These are phyloP conservation scores for Lycaena phlaeas DNA, from an alignment of 2,888 invertebrate species.

Conservation along the genomic window DNA sequence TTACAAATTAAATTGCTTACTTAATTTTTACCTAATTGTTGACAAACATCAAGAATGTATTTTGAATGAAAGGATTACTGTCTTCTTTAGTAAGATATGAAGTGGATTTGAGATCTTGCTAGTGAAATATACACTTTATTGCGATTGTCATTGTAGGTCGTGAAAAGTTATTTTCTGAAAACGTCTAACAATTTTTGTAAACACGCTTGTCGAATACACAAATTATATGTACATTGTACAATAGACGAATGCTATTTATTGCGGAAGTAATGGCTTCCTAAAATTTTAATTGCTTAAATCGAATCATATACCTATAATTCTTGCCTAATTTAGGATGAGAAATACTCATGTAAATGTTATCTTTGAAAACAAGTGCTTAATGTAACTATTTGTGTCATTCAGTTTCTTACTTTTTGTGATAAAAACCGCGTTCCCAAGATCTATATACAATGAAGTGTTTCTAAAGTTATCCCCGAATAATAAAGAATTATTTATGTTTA, in stretches of 20 bases:
- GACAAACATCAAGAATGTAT: conserved; percentile 37
- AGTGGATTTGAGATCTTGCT: conserved; percentile 23
- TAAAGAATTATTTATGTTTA: neutral
- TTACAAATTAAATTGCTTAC: conserved; percentile 33
- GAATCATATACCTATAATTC: conserved; percentile 42
- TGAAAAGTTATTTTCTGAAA: conserved; percentile 39
- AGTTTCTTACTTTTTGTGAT: conserved; percentile 40
- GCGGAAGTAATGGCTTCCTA: conserved; percentile 75
- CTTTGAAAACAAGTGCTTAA: conserved; percentile 28
- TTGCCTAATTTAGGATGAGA: conserved; percentile 26
- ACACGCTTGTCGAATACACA: conserved; percentile 72
- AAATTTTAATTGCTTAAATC: conserved; percentile 63
- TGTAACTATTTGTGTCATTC: conserved; percentile 47
- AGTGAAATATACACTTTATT: conserved; percentile 47
- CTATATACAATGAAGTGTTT: conserved; percentile 40
- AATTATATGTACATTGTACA: conserved; percentile 56
- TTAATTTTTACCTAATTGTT: conserved; percentile 44
- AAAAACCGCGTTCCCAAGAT: conserved; percentile 47
- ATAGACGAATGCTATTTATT: conserved; percentile 69
- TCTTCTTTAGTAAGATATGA: conserved; percentile 15
- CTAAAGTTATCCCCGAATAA: neutral
- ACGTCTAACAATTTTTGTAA: conserved; percentile 71
- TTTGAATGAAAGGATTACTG: conserved; percentile 35
- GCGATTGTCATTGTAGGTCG: conserved; percentile 31
- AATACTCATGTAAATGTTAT: conserved; percentile 23